Evolutionary conservation across 2,888 invertebrate genomes (phyloP), one percentile per base, ranked within the genome.

Genomic region (Lomographa bimaculata): DNA sequence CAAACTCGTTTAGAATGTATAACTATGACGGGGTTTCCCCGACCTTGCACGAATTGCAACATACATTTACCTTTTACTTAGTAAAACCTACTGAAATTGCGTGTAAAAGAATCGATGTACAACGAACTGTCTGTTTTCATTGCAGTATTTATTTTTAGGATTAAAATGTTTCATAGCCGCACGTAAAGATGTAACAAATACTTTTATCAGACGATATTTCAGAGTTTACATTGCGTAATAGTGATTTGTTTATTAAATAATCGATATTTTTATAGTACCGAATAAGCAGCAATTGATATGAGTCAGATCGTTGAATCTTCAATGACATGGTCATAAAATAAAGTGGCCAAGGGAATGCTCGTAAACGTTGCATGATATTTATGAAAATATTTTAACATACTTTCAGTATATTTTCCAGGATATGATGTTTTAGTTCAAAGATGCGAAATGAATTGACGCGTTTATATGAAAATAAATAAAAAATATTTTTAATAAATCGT

Each of bases 1-100:
- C 10, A 21, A 43, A 43, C 28, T 27, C 12, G 27, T 36, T 43
- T 43, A 33, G 27, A 37, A 28, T 23, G 27, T 36, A 7, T n/a
- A 21, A 2, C 18, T 21, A 37, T n/a, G 14, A 18, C 27, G 14
- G 42, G 42, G 42, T 43, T 43, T 43, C 32, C 39, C 42, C 32
- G 16, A 36, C 42, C 42, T 43, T 43, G 42, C 14, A 14, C 24
- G 11, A 41, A 16, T 35, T 30, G 21, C 26, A 32, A 30, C 7
- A 26, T n/a, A 27, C 23, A 28, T 28, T 17, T 32, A 36, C 28
- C 18, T 9, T 36, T 32, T 28, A 19, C 18, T 9, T 5, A 18
- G 4, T 16, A 16, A 30, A 18, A 26, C 3, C 20, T 12, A 25
- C 18, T 9, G 7, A 17, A 11, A 20, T 16, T 11, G 30, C n/a